Evolutionary conservation across 2,113 vertebrate species (phyloP).

Genomic region (Elgaria multicarinata): DNA sequence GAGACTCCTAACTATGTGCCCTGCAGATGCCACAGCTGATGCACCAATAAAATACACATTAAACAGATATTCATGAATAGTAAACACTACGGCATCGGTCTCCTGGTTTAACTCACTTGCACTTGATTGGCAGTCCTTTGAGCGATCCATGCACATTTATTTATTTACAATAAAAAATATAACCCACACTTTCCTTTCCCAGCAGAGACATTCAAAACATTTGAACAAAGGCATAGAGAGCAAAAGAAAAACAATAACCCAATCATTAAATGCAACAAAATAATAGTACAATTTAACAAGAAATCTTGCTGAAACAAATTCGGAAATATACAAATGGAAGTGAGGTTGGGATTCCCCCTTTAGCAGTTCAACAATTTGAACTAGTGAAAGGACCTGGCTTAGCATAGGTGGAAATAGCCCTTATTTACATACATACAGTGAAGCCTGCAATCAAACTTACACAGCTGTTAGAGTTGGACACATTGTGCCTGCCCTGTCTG

Average conservation of each 20-base stretch:
- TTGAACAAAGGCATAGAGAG: background rate
- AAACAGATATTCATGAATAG: background rate
- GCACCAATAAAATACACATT: slow-evolving; percentile 1
- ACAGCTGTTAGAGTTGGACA: no score
- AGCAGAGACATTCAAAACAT: background rate
- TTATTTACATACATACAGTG: no score
- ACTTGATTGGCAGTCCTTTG: background rate
- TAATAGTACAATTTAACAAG: background rate
- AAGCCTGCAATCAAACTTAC: no score
- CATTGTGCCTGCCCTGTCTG: no score
- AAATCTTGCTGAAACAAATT: background rate
- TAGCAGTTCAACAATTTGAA: background rate
- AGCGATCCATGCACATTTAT: background rate
- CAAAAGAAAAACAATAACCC: background rate
- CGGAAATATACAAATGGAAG: background rate
- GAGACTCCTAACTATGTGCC: background rate
- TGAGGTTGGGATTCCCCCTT: background rate
- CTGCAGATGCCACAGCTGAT: background rate
- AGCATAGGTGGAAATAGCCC: no score
- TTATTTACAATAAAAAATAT: background rate
- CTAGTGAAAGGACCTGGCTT: no score
- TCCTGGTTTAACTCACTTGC: background rate
- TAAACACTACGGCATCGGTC: background rate
- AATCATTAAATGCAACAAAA: background rate
- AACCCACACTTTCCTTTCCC: background rate